Evolutionary conservation across 2,797 vertebrate genomes (phyloP), one percentile per base, ranked within the genome.

Genomic region (Sylvia borin): DNA sequence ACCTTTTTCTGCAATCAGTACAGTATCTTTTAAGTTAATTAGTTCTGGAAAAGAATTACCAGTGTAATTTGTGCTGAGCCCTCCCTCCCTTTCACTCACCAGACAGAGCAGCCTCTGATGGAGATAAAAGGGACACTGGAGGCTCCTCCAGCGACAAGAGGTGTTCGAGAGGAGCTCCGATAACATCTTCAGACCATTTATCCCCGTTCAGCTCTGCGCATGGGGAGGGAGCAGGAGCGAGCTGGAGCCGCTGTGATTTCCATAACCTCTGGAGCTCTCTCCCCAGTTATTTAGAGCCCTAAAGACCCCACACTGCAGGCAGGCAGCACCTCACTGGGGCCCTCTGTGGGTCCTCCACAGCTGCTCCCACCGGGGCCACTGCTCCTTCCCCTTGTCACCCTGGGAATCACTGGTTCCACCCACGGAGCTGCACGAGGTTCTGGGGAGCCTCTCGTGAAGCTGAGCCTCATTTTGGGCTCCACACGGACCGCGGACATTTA

Each of bases 1-100:
- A 95, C 93, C 92, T 95, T 95, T 95, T 81, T 82, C 82, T 71
- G 85, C 93, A 95, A 95, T 95, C 95, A 95, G 85, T 54, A 86
- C 85, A 57, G 74, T 87, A 94, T 93, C 93, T 85, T 95, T 96
- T 80, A 77, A 85, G 92, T 91, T 97, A 95, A 96, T 94, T 94
- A 76, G 78, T 86, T 95, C 92, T 95, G 94, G 96, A 96, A n/a
- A 94, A 95, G 85, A 92, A 89, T 81, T 92, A 72, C 54, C 45
- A 50, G 73, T 7, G 75, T 82, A 83, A 94, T 95, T 79, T 77
- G 81, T 91, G 81, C 64, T 12, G 72, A 82, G 85, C 72, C 88
- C 68, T 82, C 90, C 72, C 64, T 80, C 89, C 60, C 79, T 91
- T 95, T 90, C 85, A 71, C 68, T 68, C 66, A 47, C 43, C 82